Base-by-base conservation (phyloP, 2,797 vertebrate genomes). In the Lacerta viridis region DNA sequence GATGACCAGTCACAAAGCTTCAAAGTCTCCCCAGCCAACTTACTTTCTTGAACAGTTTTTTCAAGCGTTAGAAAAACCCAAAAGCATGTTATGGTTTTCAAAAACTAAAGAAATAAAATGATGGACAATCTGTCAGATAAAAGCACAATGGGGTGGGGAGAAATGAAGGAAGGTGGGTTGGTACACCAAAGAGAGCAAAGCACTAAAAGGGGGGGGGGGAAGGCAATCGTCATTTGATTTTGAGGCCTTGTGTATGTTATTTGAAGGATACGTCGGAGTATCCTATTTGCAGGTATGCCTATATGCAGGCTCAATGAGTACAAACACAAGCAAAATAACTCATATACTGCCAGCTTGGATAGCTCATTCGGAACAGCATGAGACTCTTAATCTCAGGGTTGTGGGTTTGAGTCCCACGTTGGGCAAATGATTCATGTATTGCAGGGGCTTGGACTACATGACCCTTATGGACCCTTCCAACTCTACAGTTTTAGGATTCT, bases 311-410 rank as follows among this genome's bases (percentile, higher is more conserved):
- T 74, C n/a, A 93, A 90, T 89, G 93, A 93, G 89, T 89, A 74
- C 77, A 91, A 82, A 88, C 92, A 91, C 83, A 92, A 85, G 91
- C 3, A 5, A 90, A 3, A 86, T 93, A 94, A 93, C 92, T 94
- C 92, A 92, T 81, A 85, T 43, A 66, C 89, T 55, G 50, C 50
- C 13, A 55, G 50, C 50, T 55, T 55, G 50, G 50, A 13, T 15
- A 55, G 50, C 13, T 55, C 50, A 55, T 4, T 15, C 50, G 1
- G 50, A 55, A 55, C 13, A 55, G 50, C 50, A 15, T 55, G 50
- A 55, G 50, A 55, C 50, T 50, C 46, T 55, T 55, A 55, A 55
- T 4, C 50, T 55, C 50, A 55, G 13, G 13, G 13, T 50, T 50
- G 46, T 50, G 10, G 46, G 46, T 55, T 55, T 1, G 13, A 55